A percentile compares a stretch with the other conserved stretches of the same genome.
Evolutionary conservation across 2,888 invertebrate species (phyloP).

Genomic region (Linnaemya vulpina): DNA sequence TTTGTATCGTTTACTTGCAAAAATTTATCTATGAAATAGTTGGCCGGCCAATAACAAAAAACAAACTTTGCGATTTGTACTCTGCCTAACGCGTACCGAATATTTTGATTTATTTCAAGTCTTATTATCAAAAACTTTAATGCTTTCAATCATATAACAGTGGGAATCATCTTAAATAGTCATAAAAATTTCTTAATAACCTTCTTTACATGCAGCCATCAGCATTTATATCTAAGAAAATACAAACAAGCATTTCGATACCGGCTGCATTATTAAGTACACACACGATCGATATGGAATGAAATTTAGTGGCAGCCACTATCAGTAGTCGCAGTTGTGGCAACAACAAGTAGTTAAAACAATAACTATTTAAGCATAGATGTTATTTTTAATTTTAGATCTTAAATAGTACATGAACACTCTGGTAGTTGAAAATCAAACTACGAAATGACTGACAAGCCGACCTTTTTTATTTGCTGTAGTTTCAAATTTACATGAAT

Average conservation of each 20-base stretch:
- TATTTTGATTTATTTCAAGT: slow-evolving; percentile 48
- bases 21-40: neutral
- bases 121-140: slow-evolving; percentile 30
- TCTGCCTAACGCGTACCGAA: neutral
- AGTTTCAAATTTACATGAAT: slow-evolving; percentile 63
- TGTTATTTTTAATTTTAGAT: slow-evolving; percentile 49
- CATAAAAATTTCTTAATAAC: slow-evolving; percentile 66
- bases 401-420: slow-evolving; percentile 1
- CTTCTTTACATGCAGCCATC: slow-evolving; percentile 59
- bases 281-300: neutral
- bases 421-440: slow-evolving; percentile 23
- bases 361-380: slow-evolving; percentile 63
- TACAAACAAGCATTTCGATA: slow-evolving; percentile 24
- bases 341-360: slow-evolving; percentile 49
- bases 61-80: neutral
- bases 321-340: slow-evolving; percentile 44
- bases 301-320: slow-evolving; percentile 3
- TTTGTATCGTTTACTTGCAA: neutral
- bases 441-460: slow-evolving; percentile 31
- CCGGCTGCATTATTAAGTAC: neutral
- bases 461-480: slow-evolving; percentile 58
- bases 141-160: slow-evolving; percentile 58
- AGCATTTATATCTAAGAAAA: slow-evolving; percentile 47
- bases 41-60: neutral
- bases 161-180: slow-evolving; percentile 65